Base-by-base conservation (phyloP, 2,113 vertebrate species). In the Ochotona curzoniae region DNA sequence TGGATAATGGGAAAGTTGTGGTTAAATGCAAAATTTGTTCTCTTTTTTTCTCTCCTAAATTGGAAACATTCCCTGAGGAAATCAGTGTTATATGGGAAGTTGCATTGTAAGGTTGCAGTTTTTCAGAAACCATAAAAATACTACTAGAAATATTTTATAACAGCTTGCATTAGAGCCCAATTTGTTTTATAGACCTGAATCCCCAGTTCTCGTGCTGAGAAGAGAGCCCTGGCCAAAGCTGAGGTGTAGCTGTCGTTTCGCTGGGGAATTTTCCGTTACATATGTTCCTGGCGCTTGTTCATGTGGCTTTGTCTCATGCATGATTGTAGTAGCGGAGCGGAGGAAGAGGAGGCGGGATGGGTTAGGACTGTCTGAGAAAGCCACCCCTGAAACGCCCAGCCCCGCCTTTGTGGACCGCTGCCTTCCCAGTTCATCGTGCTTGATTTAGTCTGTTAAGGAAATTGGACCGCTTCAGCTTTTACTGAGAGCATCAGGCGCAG, bases 381-480 rank as follows among this genome's bases (percentile, higher is more conserved):
- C 21, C n/a, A 60, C 64, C 23, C 83, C n/a, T 44, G 30, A 88
- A 64, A 88, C 74, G 80, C 26, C 69, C 49, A 75, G 32, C 79
- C 60, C 44, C 30, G 74, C 89, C 20, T 86, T 94, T 67, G 35
- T 78, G 69, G n/a, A 84, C n/a, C 81, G 7, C 63, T 57, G 74
- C 54, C 71, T 49, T 89, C 57, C 89, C n/a, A 94, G 87, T 60
- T 92, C 83, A 87, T 78, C 38, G 28, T 93, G 80, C 67, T 89
- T 91, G 51, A 60, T 90, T 91, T 89, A 75, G 94, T 93, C 84
- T 32, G 35, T 83, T 93, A 87, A 96, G 76, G 86, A 94, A 89
- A 93, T 74, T 17, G 54, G 64, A 87, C 49, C 70, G 79, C 71
- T 87, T 83, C 78, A 75, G 70, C n/a, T 80, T 80, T 74, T 92